Conservation (phyloP, 1,140 invertebrate species). For the Aradophagus sp. region DNA sequence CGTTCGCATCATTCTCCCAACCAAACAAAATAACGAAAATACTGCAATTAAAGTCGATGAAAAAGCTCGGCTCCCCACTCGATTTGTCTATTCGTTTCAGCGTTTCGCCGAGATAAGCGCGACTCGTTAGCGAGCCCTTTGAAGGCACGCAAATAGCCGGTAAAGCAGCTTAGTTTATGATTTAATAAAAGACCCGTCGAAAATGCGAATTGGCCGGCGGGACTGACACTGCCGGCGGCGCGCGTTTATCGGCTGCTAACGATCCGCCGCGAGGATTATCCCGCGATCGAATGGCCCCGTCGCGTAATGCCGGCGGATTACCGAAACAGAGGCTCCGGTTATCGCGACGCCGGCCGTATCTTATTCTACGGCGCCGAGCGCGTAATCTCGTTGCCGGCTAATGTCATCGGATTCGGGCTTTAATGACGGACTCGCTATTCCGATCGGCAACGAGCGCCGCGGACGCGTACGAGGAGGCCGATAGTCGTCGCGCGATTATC, state of each 20-base stretch:
- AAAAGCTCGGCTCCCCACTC: not conserved
- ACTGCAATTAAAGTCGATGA: not conserved
- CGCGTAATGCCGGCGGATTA: constrained; percentile 56
- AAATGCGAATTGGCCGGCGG: constrained; percentile 13
- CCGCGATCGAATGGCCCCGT: constrained; percentile 42
- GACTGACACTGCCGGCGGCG: constrained; percentile 29
- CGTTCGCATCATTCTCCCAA: too few relatives aligned
- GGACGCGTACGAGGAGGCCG: constrained; percentile 37
- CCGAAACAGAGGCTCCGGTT: constrained; percentile 41
- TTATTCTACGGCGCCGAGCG: constrained; percentile 37
- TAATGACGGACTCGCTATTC: constrained; percentile 52
- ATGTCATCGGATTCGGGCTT: constrained; percentile 46
- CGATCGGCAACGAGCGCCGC: constrained; percentile 33
- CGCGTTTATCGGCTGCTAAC: constrained; percentile 57
- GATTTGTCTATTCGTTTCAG: not conserved
- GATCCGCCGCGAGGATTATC: constrained; percentile 57
- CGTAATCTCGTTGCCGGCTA: constrained; percentile 49
- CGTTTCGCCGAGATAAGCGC: not conserved
- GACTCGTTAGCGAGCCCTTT: constrained; percentile 3
- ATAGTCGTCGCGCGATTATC: constrained; percentile 43
- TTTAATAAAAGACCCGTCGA: constrained; percentile 4
- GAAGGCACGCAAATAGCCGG: constrained; percentile 14
- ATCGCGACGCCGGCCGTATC: constrained; percentile 56
- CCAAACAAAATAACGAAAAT: too few relatives aligned
- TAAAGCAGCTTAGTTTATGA: constrained; percentile 27